Conservation (phyloP, 2,888 invertebrate genomes). For the Lymantria monacha region DNA sequence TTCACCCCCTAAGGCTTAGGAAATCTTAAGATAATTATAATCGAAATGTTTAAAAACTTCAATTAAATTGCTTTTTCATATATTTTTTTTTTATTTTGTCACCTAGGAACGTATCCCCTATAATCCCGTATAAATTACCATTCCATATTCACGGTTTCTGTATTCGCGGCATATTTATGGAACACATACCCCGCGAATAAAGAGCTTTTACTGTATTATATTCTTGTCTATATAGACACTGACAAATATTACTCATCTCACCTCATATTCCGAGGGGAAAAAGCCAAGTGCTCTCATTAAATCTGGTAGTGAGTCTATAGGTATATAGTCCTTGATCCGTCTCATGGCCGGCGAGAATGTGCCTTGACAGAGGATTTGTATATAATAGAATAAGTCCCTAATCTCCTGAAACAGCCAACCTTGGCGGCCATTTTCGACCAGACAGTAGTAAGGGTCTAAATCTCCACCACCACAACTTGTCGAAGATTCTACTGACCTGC, state of each 20-base stretch:
- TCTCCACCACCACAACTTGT: constrained; percentile 78
- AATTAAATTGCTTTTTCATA: too few species aligned
- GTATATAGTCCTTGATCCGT: constrained; percentile 82
- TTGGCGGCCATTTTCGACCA: constrained; percentile 86
- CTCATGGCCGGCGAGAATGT: constrained; percentile 85
- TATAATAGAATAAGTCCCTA: constrained; percentile 88
- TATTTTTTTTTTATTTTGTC: too few species aligned
- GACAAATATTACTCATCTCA: constrained; percentile 36
- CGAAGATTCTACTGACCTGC: constrained; percentile 77
- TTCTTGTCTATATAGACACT: too few species aligned
- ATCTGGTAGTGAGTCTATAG: constrained; percentile 86
- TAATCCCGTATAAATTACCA: too few species aligned
- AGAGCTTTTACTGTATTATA: too few species aligned
- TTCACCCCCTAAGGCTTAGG: too few species aligned
- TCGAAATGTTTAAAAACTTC: too few species aligned
- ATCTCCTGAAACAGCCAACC: constrained; percentile 88
- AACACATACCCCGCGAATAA: too few species aligned
- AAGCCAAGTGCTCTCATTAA: constrained; percentile 88
- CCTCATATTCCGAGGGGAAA: constrained; percentile 89
- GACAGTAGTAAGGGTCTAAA: constrained; percentile 86
- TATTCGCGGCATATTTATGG: too few species aligned
- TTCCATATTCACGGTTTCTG: too few species aligned
- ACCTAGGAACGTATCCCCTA: too few species aligned
- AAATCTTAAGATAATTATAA: too few species aligned
- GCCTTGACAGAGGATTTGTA: constrained; percentile 88